phyloP scores from a whole-genome alignment of 2,888 invertebrate genomes.

The Melolontha melolontha region DNA sequence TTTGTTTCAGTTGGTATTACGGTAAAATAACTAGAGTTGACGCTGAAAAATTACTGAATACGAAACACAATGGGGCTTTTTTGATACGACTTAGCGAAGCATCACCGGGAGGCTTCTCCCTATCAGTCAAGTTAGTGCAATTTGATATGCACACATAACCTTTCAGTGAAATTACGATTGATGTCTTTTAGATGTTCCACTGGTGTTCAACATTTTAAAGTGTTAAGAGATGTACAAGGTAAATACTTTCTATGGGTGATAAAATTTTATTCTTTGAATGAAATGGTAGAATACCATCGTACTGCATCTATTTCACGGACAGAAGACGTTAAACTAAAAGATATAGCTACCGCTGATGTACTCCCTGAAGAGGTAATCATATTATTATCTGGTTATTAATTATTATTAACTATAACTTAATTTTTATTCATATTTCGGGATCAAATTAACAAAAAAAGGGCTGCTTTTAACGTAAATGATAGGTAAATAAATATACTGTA shows the following conservation, averaged over 20 bases:
- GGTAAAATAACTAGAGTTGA: constrained; percentile 97
- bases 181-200: constrained; percentile 82
- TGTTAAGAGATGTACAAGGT: constrained; percentile 95
- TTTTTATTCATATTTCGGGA: neutral
- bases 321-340: constrained; percentile 95
- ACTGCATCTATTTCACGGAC: constrained; percentile 96
- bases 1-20: constrained; percentile 90
- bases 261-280: constrained; percentile 98
- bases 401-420: neutral
- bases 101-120: constrained; percentile 98
- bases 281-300: constrained; percentile 98
- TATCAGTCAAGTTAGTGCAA: constrained; percentile 94
- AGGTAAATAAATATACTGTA: too few species aligned
- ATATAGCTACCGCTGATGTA: constrained; percentile 77
- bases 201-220: constrained; percentile 97
- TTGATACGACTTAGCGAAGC: constrained; percentile 99
- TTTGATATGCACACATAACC: too few species aligned
- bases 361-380: constrained; percentile 85
- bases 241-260: constrained; percentile 99
- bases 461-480: constrained; percentile 17
- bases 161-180: neutral
- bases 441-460: constrained; percentile 1
- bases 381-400: constrained; percentile 1
- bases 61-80: constrained; percentile 98
- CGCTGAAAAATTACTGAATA: constrained; percentile 94